A percentile compares a stretch with the other conserved stretches of the same genome.
These are phyloP conservation scores for Paraplagusia blochii DNA, from an alignment of 2,113 vertebrate genomes.

Conservation along the genomic window DNA sequence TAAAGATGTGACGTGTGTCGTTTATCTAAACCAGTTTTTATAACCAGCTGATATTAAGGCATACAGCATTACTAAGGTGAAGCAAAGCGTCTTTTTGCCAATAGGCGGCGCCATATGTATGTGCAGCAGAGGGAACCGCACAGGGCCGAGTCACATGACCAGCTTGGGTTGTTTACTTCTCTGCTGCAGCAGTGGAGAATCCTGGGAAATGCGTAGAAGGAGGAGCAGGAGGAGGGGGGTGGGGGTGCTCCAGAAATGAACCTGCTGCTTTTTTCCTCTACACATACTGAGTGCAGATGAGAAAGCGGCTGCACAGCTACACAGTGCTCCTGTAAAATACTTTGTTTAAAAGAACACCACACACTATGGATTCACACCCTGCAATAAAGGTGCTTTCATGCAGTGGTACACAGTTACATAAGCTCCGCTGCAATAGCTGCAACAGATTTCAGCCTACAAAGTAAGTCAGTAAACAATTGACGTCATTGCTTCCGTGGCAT, in stretches of 20 bases:
- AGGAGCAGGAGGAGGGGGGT: neutral
- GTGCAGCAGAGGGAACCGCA: conserved; percentile 1
- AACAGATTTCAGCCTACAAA: conserved; percentile 53
- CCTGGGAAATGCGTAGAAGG: conserved; percentile 36
- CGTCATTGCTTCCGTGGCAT: conserved; percentile 68
- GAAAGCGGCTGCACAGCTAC: neutral
- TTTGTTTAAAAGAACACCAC: neutral
- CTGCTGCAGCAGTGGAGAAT: conserved; percentile 51
- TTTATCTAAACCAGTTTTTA: too few species aligned
- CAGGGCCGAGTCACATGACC: conserved; percentile 40
- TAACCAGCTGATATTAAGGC: neutral
- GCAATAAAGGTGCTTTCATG: conserved; percentile 29
- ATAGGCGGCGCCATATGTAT: conserved; percentile 23
- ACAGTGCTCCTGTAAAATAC: conserved; percentile 8
- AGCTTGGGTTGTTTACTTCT: conserved; percentile 67
- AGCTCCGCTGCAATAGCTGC: conserved; percentile 62
- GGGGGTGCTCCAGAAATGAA: conserved; percentile 15
- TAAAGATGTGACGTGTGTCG: too few species aligned
- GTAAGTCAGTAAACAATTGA: conserved; percentile 75
- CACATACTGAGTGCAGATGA: conserved; percentile 8
- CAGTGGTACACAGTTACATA: conserved; percentile 60
- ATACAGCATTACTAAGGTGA: conserved; percentile 1
- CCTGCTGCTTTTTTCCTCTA: conserved; percentile 22
- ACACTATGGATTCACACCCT: neutral
- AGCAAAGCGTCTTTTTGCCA: conserved; percentile 3